Conservation (phyloP, 2,888 invertebrate genomes). For the Papilio demoleus region DNA sequence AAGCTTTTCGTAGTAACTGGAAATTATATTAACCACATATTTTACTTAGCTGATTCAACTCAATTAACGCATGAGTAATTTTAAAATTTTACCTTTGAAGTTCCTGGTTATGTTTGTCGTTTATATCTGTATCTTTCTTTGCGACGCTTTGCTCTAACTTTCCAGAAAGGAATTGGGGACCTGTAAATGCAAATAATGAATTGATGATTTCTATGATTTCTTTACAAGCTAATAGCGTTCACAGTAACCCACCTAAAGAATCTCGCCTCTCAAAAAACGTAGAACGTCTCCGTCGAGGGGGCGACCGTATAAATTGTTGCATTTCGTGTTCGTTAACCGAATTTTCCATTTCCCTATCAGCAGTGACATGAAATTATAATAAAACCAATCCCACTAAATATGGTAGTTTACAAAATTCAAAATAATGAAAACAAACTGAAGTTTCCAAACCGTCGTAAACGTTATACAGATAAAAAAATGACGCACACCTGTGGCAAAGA, state of each 20-base stretch:
- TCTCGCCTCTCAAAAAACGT: conserved; percentile 76
- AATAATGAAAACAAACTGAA: conserved; percentile 39
- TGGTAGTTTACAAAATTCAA: conserved; percentile 35
- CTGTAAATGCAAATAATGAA: conserved; percentile 53
- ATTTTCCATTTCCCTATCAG: conserved; percentile 61
- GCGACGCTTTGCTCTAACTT: conserved; percentile 50
- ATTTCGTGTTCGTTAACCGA: conserved; percentile 59
- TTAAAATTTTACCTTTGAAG: conserved; percentile 55
- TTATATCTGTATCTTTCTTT: conserved; percentile 50
- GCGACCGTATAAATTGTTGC: conserved; percentile 66
- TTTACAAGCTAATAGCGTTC: conserved; percentile 16
- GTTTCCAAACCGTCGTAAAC: conserved; percentile 39
- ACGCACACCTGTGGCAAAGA: not conserved
- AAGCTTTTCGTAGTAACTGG: conserved; percentile 64
- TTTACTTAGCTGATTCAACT: too few relatives aligned
- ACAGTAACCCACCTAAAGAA: conserved; percentile 61
- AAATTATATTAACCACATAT: conserved; percentile 23
- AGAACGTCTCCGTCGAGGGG: conserved; percentile 72
- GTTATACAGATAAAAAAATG: not conserved
- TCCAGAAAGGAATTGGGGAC: conserved; percentile 57
- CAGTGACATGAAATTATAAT: not conserved
- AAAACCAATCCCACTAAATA: conserved; percentile 11
- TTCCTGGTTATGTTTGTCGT: conserved; percentile 54
- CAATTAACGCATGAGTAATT: not conserved
- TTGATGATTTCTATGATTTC: not conserved